Conservation (phyloP, 2,888 invertebrate genomes). For the Arrhopalites spinosus region DNA sequence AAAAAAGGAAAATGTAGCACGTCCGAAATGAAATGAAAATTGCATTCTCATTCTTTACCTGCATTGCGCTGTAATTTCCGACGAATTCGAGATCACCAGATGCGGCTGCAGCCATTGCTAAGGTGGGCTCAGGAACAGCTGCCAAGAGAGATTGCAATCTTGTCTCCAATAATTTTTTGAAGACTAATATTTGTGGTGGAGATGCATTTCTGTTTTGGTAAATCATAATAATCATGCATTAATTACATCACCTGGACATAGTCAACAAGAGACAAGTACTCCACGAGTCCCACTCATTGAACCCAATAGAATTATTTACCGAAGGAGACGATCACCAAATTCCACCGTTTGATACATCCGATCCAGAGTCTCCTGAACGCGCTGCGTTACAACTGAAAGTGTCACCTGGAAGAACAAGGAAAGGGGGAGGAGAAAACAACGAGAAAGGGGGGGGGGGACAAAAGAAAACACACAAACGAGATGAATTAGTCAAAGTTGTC, state of each 20-base stretch:
- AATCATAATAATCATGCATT: too few relatives aligned
- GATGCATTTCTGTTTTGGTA: too few relatives aligned
- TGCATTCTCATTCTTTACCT: not conserved
- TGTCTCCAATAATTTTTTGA: conserved; percentile 89
- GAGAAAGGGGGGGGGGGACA: not conserved
- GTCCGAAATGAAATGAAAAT: not conserved
- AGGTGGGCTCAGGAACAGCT: conserved; percentile 73
- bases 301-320: too few relatives aligned
- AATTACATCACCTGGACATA: too few relatives aligned
- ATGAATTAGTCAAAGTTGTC: not conserved
- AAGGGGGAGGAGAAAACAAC: conserved; percentile 35
- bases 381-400: conserved; percentile 82
- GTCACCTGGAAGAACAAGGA: conserved; percentile 63
- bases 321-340: conserved; percentile 88
- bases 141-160: conserved; percentile 82
- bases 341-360: conserved; percentile 89
- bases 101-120: conserved; percentile 71
- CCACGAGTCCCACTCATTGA: too few relatives aligned
- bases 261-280: too few relatives aligned
- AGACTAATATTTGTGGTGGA: conserved; percentile 86
- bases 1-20: not conserved
- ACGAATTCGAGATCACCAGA: conserved; percentile 93
- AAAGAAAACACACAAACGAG: conserved; percentile 35
- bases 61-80: conserved; percentile 86
- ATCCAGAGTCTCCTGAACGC: conserved; percentile 90